A percentile compares a stretch with the other conserved stretches of the same genome.
phyloP scores from a whole-genome alignment of 2,113 vertebrate species.

The Struthio camelus region DNA sequence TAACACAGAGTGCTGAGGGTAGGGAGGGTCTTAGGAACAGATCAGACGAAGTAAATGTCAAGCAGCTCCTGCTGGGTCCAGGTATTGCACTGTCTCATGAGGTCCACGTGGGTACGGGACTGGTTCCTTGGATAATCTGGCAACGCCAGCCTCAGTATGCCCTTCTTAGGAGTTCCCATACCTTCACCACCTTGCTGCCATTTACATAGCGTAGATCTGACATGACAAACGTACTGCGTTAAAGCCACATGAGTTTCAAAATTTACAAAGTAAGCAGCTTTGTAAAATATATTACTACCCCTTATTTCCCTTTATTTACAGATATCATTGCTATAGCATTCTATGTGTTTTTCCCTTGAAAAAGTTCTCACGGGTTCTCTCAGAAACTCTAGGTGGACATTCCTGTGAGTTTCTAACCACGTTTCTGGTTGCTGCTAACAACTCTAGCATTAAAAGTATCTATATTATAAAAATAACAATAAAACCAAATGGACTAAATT shows the following conservation, averaged over 20 bases:
- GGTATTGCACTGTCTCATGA: neutral
- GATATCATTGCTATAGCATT: neutral
- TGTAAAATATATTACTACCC: neutral
- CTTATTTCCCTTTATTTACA: neutral
- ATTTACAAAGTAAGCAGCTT: neutral
- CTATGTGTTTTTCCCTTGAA: neutral
- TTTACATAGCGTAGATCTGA: neutral
- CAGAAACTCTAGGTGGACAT: neutral
- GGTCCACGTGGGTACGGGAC: neutral
- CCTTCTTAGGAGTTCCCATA: neutral
- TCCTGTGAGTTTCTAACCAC: neutral
- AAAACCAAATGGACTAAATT: neutral
- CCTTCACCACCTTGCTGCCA: fast-evolving
- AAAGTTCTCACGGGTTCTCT: neutral
- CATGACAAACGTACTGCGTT: neutral
- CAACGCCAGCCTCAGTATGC: neutral
- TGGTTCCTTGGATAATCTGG: neutral
- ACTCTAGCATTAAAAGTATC: neutral
- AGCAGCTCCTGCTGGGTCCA: neutral
- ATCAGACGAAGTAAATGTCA: neutral
- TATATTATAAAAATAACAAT: neutral
- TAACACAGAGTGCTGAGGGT: neutral
- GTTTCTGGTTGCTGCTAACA: neutral
- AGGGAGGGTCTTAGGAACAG: neutral
- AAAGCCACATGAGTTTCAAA: neutral